Evolutionary conservation across 2,888 invertebrate genomes (phyloP).

Genomic region (Cerastis leucographa): DNA sequence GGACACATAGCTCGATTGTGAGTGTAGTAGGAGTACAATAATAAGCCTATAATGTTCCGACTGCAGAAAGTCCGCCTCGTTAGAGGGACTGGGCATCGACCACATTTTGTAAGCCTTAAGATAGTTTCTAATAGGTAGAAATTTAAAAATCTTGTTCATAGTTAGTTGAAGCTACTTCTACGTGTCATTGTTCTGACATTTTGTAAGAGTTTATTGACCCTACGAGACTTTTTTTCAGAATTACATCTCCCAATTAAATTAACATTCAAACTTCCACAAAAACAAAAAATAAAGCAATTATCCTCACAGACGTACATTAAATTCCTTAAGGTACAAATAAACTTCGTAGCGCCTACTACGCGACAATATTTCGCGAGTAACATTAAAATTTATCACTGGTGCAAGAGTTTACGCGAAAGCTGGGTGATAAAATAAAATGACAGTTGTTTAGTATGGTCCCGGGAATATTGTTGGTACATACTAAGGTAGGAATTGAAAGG

Average conservation of each 20-base stretch:
- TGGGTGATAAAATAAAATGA: constrained; percentile 90
- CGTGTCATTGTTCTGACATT: not conserved
- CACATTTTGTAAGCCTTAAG: too few species aligned
- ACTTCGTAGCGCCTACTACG: constrained; percentile 66
- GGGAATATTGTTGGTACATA: constrained; percentile 84
- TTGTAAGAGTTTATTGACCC: not conserved
- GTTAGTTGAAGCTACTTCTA: not conserved
- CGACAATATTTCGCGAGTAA: constrained; percentile 86
- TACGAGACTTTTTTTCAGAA: not conserved
- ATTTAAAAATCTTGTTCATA: not conserved
- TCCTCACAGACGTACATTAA: constrained; percentile 38
- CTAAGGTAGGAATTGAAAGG: constrained; percentile 89
- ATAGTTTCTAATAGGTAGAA: too few species aligned
- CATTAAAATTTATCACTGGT: constrained; percentile 90
- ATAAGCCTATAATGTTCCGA: not conserved
- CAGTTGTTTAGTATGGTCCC: constrained; percentile 89
- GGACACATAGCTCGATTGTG: not conserved
- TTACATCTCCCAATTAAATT: constrained; percentile 2
- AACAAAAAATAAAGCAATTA: constrained; percentile 53
- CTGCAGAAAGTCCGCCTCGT: too few species aligned
- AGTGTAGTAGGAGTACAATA: not conserved
- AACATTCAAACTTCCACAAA: constrained; percentile 29
- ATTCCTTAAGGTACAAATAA: constrained; percentile 53
- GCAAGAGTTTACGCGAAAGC: constrained; percentile 87
- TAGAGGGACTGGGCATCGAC: too few species aligned